phyloP scores from a whole-genome alignment of 2,888 invertebrate genomes.

The Plebejus melissa region DNA sequence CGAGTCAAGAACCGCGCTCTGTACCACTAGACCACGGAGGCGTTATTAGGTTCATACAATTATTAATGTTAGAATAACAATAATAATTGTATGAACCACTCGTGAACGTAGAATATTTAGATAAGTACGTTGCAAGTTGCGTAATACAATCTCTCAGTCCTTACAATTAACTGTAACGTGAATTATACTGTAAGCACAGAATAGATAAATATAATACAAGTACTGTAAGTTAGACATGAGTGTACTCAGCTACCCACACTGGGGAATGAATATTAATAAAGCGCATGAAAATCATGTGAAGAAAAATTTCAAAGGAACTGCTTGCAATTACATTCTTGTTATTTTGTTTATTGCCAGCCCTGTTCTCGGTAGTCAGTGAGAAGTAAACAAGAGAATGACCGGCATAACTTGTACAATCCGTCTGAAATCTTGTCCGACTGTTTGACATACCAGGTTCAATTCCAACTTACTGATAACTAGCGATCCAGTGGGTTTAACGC shows the following conservation, averaged over 20 bases:
- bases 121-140: background rate
- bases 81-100: too few relatives aligned
- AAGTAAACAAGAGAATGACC: constrained; percentile 55
- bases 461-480: constrained; percentile 40
- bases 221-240: too few relatives aligned
- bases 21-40: too few relatives aligned
- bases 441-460: constrained; percentile 70
- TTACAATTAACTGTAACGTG: background rate
- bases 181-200: too few relatives aligned
- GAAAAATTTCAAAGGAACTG: background rate
- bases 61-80: too few relatives aligned
- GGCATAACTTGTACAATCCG: constrained; percentile 71
- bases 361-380: constrained; percentile 48
- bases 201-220: too few relatives aligned
- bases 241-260: too few relatives aligned
- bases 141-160: background rate
- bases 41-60: too few relatives aligned
- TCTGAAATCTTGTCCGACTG: constrained; percentile 75
- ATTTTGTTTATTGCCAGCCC: constrained; percentile 37
- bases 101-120: too few relatives aligned
- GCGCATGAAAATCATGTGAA: background rate
- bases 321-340: background rate
- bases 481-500: constrained; percentile 32
- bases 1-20: too few relatives aligned
- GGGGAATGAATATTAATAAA: background rate